These are phyloP conservation scores for Meandrina meandrites DNA, from an alignment of 92 coral and sea anemone genomes.

Conservation along the genomic window DNA sequence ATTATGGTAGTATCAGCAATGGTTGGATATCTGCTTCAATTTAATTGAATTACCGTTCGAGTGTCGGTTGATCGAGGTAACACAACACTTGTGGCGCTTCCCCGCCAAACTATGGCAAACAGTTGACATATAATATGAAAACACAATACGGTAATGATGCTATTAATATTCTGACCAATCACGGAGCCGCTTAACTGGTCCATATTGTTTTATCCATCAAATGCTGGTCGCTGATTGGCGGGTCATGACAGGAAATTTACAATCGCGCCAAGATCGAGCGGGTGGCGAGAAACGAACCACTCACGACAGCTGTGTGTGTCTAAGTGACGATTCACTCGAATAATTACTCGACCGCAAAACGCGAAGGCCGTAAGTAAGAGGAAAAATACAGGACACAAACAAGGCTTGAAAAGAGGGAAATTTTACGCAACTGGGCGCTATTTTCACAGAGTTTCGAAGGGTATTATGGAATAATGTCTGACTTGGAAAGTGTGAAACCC, in stretches of 20 bases:
- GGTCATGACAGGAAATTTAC: slow-evolving; percentile 63
- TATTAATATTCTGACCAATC: slow-evolving; percentile 78
- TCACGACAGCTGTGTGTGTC: slow-evolving; percentile 88
- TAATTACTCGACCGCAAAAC: slow-evolving; percentile 61
- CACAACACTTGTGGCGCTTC: slow-evolving; percentile 11
- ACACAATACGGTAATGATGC: slow-evolving; percentile 75
- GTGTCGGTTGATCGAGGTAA: background rate
- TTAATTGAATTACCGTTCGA: background rate
- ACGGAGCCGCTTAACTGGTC: slow-evolving; percentile 39
- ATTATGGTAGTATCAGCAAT: background rate
- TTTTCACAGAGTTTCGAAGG: background rate
- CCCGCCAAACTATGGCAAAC: slow-evolving; percentile 11
- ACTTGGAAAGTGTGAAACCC: slow-evolving; percentile 68
- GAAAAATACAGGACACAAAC: slow-evolving; percentile 16
- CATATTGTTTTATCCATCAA: slow-evolving; percentile 34
- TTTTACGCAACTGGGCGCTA: background rate
- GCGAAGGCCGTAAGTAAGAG: slow-evolving; percentile 13
- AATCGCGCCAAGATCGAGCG: slow-evolving; percentile 82
- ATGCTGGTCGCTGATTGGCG: slow-evolving; percentile 65
- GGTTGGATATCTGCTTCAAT: background rate
- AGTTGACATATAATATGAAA: slow-evolving; percentile 43
- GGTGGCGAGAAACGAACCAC: slow-evolving; percentile 82
- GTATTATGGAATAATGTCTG: slow-evolving; percentile 54
- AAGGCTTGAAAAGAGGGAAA: background rate
- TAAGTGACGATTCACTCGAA: slow-evolving; percentile 78